Base-by-base conservation (phyloP, 1,140 invertebrate species). In the Pentalonia nigronervosa region DNA sequence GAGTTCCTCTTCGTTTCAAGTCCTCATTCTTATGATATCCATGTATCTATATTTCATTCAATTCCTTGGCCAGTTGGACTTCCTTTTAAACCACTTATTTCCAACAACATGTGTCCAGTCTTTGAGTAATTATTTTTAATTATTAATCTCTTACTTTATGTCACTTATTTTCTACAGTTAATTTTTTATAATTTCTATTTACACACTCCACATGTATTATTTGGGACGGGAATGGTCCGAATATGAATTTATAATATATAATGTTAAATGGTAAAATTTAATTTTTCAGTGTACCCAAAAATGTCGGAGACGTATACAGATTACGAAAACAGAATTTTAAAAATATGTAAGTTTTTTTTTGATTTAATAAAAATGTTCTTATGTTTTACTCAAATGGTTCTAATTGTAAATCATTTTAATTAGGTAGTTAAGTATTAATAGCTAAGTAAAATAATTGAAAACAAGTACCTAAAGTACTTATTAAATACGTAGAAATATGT, bases 321-420 rank as follows among this genome's bases (percentile, higher is more conserved):
- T 4, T 67, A n/a, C 11, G 0, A 0, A 0, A 30, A 30, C 4
- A n/a, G 60, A 67, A 67, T 67, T 67, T 0, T 11, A 11, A 60
- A 11, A n/a, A 67, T 14, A 14, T 67, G 60, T 67, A 67, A 67
- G 60, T 67, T n/a, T 67, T 25, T 67, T 25, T 67, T 14, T 0
- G n/a, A 67, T 30, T 11, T 67, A n/a, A 4, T 14, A 30, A 30
- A 67, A 30, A 67, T 67, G 30, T 30, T 30, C 30, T 14, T n/a
- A 67, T 14, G 3, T 9, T 0, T 11, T n/a, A 60, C 56, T 60
- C 25, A 60, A 60, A 60, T 60, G 3, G 2, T 30, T 60, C 30
- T 60, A 4, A 60, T 14, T 14, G 25, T 60, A 14, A 60, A 30
- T 67, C 14, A n/a, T 30, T 67, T 67, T 67, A 67, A 67, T 14